Percentiles rank a stretch among this genome's conserved stretches.
These are phyloP conservation scores for Saguinus midas DNA, from an alignment of 2,113 vertebrate genomes.

Conservation along the genomic window DNA sequence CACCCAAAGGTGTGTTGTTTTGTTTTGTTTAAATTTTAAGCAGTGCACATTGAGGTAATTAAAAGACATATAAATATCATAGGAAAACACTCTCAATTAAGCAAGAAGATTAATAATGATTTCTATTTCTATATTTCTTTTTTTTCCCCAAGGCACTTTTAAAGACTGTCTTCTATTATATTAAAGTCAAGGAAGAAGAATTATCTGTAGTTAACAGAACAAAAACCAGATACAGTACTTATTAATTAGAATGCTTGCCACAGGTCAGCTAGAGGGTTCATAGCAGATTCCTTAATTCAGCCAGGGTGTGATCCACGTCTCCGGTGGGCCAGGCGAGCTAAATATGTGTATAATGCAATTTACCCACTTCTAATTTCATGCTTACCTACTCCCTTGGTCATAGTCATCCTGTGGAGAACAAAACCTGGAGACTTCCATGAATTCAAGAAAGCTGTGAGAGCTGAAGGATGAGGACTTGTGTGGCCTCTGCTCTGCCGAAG, in stretches of 20 bases:
- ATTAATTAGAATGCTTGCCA: background rate
- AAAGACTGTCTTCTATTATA: background rate
- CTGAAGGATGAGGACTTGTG: background rate
- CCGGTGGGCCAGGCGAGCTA: background rate
- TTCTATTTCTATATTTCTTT: background rate
- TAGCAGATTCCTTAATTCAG: background rate
- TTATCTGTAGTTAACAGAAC: background rate
- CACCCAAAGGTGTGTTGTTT: background rate
- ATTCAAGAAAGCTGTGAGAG: background rate
- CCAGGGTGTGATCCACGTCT: background rate
- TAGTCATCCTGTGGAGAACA: background rate
- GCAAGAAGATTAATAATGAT: background rate
- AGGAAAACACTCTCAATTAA: background rate
- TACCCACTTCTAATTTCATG: background rate
- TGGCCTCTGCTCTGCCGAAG: background rate
- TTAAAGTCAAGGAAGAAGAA: background rate
- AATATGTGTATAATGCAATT: conserved; percentile 1
- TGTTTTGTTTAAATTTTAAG: background rate
- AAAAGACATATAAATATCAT: background rate
- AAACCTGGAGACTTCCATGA: background rate
- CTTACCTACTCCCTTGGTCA: background rate
- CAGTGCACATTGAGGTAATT: background rate
- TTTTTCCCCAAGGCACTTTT: background rate
- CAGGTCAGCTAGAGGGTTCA: background rate
- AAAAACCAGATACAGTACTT: background rate